A percentile compares a stretch with the other conserved stretches of the same genome.
Evolutionary conservation across 2,797 vertebrate species (phyloP).

Genomic region (Gouania willdenowi): DNA sequence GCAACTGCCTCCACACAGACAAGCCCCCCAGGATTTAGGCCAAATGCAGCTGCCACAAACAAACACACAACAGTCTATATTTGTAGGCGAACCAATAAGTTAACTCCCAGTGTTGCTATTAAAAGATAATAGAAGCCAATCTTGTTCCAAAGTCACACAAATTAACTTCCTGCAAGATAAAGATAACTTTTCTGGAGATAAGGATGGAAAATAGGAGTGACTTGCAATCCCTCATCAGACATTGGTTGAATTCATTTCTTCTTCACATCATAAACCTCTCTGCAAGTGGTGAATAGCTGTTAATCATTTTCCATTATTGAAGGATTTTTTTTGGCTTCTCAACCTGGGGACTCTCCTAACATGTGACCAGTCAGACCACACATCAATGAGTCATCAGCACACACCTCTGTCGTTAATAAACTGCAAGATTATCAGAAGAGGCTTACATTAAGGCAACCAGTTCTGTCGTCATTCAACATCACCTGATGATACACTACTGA

Average conservation of each 20-base stretch:
- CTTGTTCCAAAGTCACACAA: conserved; percentile 7
- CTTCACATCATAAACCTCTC: conserved; percentile 22
- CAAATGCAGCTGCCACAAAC: conserved; percentile 12
- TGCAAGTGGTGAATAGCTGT: conserved; percentile 12
- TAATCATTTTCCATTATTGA: conserved; percentile 31
- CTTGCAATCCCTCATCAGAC: neutral
- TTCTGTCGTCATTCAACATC: conserved; percentile 20
- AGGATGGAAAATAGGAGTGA: neutral
- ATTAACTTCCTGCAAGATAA: conserved; percentile 1
- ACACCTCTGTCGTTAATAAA: conserved; percentile 39
- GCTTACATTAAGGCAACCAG: conserved; percentile 19
- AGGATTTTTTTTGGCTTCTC: conserved; percentile 20
- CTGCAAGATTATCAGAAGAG: conserved; percentile 27
- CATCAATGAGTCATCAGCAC: conserved; percentile 9
- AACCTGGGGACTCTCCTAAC: conserved; percentile 71
- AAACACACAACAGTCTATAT: neutral
- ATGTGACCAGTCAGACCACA: conserved; percentile 68
- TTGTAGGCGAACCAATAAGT: conserved; percentile 4
- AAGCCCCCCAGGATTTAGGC: conserved; percentile 27
- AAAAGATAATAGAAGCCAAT: conserved; percentile 2
- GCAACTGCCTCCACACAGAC: conserved; percentile 28
- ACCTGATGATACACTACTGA: conserved; percentile 3
- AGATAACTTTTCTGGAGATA: conserved; percentile 6
- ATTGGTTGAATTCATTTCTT: neutral
- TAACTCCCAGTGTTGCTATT: neutral